Evolutionary conservation across 2,113 vertebrate species (phyloP), one percentile per base, ranked within the genome.

Genomic region (Ascaphus truei): DNA sequence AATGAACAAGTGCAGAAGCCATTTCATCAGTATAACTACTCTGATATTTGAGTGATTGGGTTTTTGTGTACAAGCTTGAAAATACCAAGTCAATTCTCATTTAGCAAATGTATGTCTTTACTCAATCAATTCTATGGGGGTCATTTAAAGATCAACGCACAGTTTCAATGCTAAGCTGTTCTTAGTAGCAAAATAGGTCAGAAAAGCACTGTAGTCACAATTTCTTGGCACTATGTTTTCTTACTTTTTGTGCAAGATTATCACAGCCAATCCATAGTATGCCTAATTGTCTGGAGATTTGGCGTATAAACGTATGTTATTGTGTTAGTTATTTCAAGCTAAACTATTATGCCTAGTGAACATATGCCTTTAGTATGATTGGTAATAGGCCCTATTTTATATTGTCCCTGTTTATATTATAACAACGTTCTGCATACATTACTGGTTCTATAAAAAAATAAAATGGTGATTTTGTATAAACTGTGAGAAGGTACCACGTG

Each of bases 11-110:
- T 34, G 11, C 20, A 30, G n/a, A n/a, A n/a, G 27, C 13, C 26
- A 34, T 68, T 50, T 59, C 48, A 68, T 68, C 66, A 68, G 41
- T 68, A 37, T 59, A 50, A 50, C 55, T 29, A 37, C 55, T 59
- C 34, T 47, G 30, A 33, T 47, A 16, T 56, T 8, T 20, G 55
- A 68, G 55, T 68, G 56, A 68, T 50, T 60, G 55, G 55, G 43
- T 59, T 68, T 68, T 68, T 59, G 41, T 50, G 43, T 50, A 37
- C 31, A 39, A 50, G 30, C 11, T 27, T 59, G 26, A 56, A 68
- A 68, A 68, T 59, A 59, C 41, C 66, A 68, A 68, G 66, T 68
- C 55, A 68, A 59, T 68, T 68, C 66, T 68, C 66, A 68, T 68
- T 68, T 68, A 68, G 43, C 47, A 59, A 68, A 68, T 68, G 66